phyloP scores from a whole-genome alignment of 2,113 vertebrate species.

The Osmerus mordax region DNA sequence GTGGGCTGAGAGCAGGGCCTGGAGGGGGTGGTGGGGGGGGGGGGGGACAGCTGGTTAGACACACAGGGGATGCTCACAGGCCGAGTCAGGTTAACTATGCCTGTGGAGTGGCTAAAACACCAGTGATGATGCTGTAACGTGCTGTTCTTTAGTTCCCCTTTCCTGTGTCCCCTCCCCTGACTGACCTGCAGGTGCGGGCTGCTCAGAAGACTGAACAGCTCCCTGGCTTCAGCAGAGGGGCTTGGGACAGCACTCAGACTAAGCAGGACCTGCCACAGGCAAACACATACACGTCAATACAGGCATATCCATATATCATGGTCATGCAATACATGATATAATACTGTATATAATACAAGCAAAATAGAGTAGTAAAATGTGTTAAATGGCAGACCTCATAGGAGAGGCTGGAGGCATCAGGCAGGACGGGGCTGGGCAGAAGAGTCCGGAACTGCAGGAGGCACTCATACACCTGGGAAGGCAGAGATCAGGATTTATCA shows the following conservation, averaged over 20 bases:
- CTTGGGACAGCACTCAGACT: slow-evolving; percentile 35
- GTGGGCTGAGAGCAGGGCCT: slow-evolving; percentile 85
- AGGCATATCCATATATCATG: background rate
- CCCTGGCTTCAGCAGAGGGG: slow-evolving; percentile 72
- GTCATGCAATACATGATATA: background rate
- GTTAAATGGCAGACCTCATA: slow-evolving; percentile 71
- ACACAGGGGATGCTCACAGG: background rate
- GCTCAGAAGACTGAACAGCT: slow-evolving; percentile 75
- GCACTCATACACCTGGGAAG: slow-evolving; percentile 80
- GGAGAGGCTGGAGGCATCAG: slow-evolving; percentile 69
- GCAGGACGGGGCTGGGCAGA: slow-evolving; percentile 64
- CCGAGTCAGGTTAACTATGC: background rate
- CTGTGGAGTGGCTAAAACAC: background rate
- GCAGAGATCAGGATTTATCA: slow-evolving; percentile 19
- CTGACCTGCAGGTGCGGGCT: slow-evolving; percentile 82
- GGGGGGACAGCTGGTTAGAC: background rate
- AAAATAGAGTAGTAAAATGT: background rate
- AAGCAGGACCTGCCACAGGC: slow-evolving; percentile 47
- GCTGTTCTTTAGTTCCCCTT: background rate
- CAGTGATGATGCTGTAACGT: background rate
- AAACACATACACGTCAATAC: background rate
- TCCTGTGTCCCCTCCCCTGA: background rate
- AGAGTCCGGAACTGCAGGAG: slow-evolving; percentile 76
- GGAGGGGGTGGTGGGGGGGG: slow-evolving; percentile 7
- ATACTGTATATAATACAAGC: background rate